A percentile compares a stretch with the other conserved stretches of the same genome.
phyloP scores from a whole-genome alignment of 2,113 vertebrate genomes.

The Spea bombifrons region DNA sequence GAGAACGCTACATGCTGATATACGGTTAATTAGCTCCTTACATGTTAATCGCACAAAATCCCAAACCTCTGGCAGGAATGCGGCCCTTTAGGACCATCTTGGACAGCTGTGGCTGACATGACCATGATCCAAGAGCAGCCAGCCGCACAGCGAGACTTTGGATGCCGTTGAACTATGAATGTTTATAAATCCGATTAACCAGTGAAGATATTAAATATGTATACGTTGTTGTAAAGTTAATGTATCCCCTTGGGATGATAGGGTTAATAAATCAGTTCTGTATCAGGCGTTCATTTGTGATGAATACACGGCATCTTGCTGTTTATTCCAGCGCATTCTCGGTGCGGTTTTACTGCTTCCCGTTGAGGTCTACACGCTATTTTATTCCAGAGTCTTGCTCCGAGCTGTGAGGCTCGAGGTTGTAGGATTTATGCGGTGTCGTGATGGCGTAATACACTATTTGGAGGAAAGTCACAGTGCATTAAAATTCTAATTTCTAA shows the following conservation, averaged over 20 bases:
- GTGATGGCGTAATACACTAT: too few relatives aligned
- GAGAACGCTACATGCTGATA: too few relatives aligned
- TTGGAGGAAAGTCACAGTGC: too few relatives aligned
- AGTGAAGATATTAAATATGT: conserved; percentile 1
- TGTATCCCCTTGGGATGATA: neutral
- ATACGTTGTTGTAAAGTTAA: neutral
- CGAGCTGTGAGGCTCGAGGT: too few relatives aligned
- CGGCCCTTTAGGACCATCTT: neutral
- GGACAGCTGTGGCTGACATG: neutral
- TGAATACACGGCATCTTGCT: neutral
- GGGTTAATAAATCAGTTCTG: neutral
- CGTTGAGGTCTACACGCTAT: too few relatives aligned
- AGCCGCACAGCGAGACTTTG: neutral
- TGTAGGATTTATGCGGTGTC: too few relatives aligned
- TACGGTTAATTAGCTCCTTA: too few relatives aligned
- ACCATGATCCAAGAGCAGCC: neutral
- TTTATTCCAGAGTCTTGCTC: too few relatives aligned
- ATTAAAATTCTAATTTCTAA: too few relatives aligned
- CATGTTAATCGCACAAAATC: neutral
- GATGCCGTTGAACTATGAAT: neutral
- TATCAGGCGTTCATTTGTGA: neutral
- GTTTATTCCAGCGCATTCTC: neutral
- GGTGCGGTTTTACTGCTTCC: neutral
- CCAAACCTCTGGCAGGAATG: neutral
- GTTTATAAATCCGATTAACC: neutral